A percentile compares a stretch with the other conserved stretches of the same genome.
Conservation (phyloP, 2,888 invertebrate genomes). For the Sinopyrophorus schimmeli region DNA sequence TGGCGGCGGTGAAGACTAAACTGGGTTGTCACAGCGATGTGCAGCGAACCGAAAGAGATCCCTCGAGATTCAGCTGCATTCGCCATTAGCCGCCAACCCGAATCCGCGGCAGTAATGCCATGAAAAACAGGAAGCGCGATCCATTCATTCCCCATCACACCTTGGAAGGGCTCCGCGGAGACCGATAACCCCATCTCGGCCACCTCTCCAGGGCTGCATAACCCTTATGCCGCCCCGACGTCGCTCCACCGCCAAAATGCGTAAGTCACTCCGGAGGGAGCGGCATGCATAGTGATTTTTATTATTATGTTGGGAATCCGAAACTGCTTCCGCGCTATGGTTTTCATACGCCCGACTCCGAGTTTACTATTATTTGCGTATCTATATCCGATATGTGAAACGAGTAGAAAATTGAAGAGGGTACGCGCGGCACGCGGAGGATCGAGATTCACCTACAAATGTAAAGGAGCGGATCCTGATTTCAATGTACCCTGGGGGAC, state of each 20-base stretch:
- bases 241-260: constrained; percentile 37
- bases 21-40: constrained; percentile 60
- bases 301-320: constrained; percentile 52
- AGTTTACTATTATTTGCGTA: constrained; percentile 40
- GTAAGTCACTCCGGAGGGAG: constrained; percentile 43
- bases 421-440: constrained; percentile 32
- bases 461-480: constrained; percentile 38
- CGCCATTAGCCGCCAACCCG: constrained; percentile 45
- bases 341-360: constrained; percentile 32
- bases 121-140: constrained; percentile 48
- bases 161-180: constrained; percentile 57
- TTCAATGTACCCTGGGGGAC: constrained; percentile 42
- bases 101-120: constrained; percentile 49
- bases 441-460: constrained; percentile 33
- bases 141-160: constrained; percentile 54
- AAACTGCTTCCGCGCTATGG: constrained; percentile 37
- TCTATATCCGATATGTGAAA: constrained; percentile 38
- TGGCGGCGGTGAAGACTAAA: constrained; percentile 30
- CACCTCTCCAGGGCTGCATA: constrained; percentile 54
- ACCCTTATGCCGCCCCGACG: constrained; percentile 51
- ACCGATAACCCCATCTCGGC: constrained; percentile 64
- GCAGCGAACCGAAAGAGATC: constrained; percentile 59
- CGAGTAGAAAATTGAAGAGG: constrained; percentile 39
- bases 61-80: constrained; percentile 52
- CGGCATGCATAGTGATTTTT: constrained; percentile 57